Evolutionary conservation across 2,888 invertebrate genomes (phyloP), one percentile per base, ranked within the genome.

Genomic region (Tenthredo mesomela): DNA sequence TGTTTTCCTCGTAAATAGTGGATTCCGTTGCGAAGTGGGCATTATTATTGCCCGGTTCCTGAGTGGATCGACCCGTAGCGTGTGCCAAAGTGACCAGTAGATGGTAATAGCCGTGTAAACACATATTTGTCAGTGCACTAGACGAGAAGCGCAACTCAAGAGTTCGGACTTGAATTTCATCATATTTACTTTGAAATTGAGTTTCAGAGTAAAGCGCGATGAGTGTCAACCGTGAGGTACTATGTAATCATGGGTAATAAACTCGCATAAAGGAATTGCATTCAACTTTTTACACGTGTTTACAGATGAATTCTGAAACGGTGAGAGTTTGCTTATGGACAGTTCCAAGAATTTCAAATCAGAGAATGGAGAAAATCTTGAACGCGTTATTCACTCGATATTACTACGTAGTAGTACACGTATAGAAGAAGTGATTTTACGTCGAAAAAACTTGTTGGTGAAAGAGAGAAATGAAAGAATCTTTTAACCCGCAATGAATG

Each of bases 1-100:
- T 88, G 89, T n/a, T 87, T 88, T 87, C 87, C 88, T 29, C 47
- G 47, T 90, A 90, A 91, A 90, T 90, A 90, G 88, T 87, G 84
- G 21, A 73, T 73, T 73, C 71, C 71, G 71, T 40, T 73, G 71
- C 71, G 43, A 73, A 73, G 43, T 43, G 71, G 43, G 71, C 71
- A 40, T 73, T 43, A 73, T 73, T 73, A 73, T 43, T 43, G 71
- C 71, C 33, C 71, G 71, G 71, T 73, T 73, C 43, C 43, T 73
- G 43, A 73, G 71, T 21, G 43, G n/a, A 73, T 73, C 71, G 40
- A 43, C 21, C 25, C 18, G 21, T 73, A 73, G 43, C 71, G 71
- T 73, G 71, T 21, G 43, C 40, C n/a, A 12, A 43, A 73, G 71
- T 73, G 71, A 43, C 71, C 40, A 29, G 61, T 25, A 29, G n/a